phyloP scores from a whole-genome alignment of 2,113 vertebrate species.

The Amphiprion ocellaris region DNA sequence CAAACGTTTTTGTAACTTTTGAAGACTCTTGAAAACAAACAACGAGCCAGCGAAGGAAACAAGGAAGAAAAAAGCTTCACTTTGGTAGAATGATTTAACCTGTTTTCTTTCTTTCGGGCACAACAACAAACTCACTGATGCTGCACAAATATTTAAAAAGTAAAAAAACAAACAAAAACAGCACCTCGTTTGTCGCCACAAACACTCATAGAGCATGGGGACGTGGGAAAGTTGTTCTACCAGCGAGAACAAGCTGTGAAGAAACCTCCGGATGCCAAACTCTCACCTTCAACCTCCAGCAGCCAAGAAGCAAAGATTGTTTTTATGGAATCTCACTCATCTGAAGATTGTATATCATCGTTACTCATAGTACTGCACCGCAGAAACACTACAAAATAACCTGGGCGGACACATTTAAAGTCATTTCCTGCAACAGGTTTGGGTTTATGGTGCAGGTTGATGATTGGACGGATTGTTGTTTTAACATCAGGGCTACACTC shows the following conservation, averaged over 20 bases:
- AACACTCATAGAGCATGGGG: slow-evolving; percentile 24
- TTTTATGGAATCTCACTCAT: slow-evolving; percentile 57
- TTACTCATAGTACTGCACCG: slow-evolving; percentile 36
- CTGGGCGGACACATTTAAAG: not conserved
- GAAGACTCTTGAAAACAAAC: not conserved
- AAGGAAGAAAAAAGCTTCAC: not conserved
- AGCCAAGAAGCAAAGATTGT: slow-evolving; percentile 54
- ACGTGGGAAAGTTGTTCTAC: not conserved
- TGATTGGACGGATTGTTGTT: slow-evolving; percentile 16
- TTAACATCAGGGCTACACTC: slow-evolving; percentile 57
- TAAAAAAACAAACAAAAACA: slow-evolving; percentile 27
- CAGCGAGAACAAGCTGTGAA: slow-evolving; percentile 6
- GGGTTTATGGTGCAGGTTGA: slow-evolving; percentile 4
- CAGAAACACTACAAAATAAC: no score
- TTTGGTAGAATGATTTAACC: slow-evolving; percentile 37
- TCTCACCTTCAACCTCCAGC: slow-evolving; percentile 47
- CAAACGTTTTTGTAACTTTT: slow-evolving; percentile 12
- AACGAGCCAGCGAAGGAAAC: not conserved
- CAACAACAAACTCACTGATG: not conserved
- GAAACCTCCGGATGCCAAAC: slow-evolving; percentile 48
- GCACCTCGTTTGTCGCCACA: not conserved
- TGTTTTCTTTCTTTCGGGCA: not conserved
- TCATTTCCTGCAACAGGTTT: not conserved
- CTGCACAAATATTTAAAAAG: slow-evolving; percentile 23
- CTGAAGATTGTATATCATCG: slow-evolving; percentile 73